These are phyloP conservation scores for Cheilosia pagana DNA, from an alignment of 2,888 invertebrate genomes.

Conservation along the genomic window DNA sequence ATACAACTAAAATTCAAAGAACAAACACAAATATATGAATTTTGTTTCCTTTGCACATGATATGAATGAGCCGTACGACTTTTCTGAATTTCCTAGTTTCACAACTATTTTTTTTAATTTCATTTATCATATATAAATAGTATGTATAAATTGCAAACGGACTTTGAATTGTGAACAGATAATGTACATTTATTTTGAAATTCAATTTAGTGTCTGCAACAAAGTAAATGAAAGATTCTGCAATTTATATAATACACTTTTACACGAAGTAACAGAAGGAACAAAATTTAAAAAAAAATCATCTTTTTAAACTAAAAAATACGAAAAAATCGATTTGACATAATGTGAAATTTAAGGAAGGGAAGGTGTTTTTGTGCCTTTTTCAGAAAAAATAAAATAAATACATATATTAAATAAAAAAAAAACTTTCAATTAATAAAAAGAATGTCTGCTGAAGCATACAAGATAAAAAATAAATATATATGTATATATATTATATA, in stretches of 20 bases:
- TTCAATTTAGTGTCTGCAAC: slow-evolving; percentile 11
- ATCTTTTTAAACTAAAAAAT: slow-evolving; percentile 11
- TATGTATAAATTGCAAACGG: not conserved
- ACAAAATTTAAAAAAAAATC: slow-evolving; percentile 7
- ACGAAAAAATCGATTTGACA: slow-evolving; percentile 25
- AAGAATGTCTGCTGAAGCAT: slow-evolving; percentile 26
- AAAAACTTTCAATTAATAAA: slow-evolving; percentile 48
- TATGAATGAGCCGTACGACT: slow-evolving; percentile 4
- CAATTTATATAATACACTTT: slow-evolving; percentile 1
- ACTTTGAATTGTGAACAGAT: not conserved
- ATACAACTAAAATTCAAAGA: slow-evolving; percentile 28
- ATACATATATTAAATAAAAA: slow-evolving; percentile 44
- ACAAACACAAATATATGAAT: slow-evolving; percentile 19
- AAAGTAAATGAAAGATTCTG: not conserved
- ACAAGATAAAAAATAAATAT: slow-evolving; percentile 3
- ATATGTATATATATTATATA: slow-evolving; percentile 11
- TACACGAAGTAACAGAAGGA: slow-evolving; percentile 17
- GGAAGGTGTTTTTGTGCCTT: slow-evolving; percentile 78
- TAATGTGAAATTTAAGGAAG: slow-evolving; percentile 64
- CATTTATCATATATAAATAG: not conserved
- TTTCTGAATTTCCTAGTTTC: slow-evolving; percentile 26
- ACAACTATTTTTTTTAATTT: slow-evolving; percentile 4
- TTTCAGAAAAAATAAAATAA: slow-evolving; percentile 71
- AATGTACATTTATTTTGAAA: slow-evolving; percentile 11
- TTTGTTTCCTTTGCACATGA: slow-evolving; percentile 35